Evolutionary conservation across 2,888 invertebrate genomes (phyloP).

Genomic region (Leptopterna dolabrata): DNA sequence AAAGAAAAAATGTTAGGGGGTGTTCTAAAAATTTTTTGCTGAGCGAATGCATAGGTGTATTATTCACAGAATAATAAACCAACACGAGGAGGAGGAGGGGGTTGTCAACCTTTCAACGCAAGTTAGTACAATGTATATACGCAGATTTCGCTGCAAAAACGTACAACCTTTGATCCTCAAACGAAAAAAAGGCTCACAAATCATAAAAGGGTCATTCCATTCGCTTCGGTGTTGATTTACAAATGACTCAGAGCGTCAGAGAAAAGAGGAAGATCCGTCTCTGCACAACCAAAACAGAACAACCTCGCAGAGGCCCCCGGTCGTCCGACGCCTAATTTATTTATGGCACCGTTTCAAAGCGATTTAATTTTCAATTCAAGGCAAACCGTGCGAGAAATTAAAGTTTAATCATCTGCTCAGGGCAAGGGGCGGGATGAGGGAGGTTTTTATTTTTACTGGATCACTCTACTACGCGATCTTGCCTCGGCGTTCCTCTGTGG

Average conservation of each 20-base stretch:
- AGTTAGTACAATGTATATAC: not conserved
- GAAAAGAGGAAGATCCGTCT: not conserved
- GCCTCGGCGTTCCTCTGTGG: not conserved
- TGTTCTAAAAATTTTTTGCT: too few species aligned
- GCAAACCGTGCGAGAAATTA: conserved; percentile 55
- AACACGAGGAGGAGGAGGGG: not conserved
- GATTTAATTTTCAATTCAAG: conserved; percentile 50
- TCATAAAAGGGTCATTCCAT: conserved; percentile 40
- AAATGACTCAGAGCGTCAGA: conserved; percentile 28
- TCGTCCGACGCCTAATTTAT: conserved; percentile 53
- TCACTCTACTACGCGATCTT: not conserved
- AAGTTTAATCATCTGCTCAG: conserved; percentile 50
- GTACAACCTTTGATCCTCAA: conserved; percentile 1
- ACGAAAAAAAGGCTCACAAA: conserved; percentile 18
- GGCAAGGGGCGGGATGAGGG: not conserved
- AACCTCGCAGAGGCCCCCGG: not conserved
- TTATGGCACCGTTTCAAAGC: conserved; percentile 54
- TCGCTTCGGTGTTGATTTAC: conserved; percentile 43
- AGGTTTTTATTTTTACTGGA: conserved; percentile 46
- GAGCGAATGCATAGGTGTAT: too few species aligned
- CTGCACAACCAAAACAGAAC: not conserved
- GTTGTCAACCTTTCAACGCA: not conserved
- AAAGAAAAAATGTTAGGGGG: too few species aligned
- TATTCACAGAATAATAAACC: too few species aligned
- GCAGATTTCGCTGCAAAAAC: not conserved